Percentiles rank a stretch among this genome's conserved stretches.
Evolutionary conservation across 2,888 invertebrate genomes (phyloP).

Genomic region (Rhimphoctona megacephalus): DNA sequence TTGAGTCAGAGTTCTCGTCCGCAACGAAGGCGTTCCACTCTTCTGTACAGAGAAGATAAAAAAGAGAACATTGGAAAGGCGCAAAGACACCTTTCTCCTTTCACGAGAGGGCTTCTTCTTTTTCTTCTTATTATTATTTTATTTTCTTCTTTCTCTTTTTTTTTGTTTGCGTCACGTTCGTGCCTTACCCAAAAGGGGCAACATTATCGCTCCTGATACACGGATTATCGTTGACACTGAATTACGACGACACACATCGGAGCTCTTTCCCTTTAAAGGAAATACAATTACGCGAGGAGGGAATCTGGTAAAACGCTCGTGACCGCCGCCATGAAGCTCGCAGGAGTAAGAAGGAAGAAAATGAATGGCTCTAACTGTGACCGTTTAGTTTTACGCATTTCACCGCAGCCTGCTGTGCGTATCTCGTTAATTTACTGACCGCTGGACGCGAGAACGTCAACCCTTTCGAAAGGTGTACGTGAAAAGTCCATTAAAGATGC

Average conservation of each 20-base stretch:
- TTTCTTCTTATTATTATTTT: not conserved
- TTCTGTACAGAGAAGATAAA: slow-evolving; percentile 26
- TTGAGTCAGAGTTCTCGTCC: slow-evolving; percentile 20
- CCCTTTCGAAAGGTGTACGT: slow-evolving; percentile 44
- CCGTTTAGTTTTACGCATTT: slow-evolving; percentile 29
- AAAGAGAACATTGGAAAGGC: slow-evolving; percentile 59
- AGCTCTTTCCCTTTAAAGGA: slow-evolving; percentile 35
- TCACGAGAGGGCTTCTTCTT: slow-evolving; percentile 17
- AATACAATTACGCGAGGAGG: slow-evolving; percentile 45
- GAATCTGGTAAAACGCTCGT: slow-evolving; percentile 42
- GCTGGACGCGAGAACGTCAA: slow-evolving; percentile 35
- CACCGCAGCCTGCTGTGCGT: slow-evolving; percentile 7
- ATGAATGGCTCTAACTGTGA: slow-evolving; percentile 7
- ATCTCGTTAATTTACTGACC: slow-evolving; percentile 42
- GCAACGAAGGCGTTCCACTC: slow-evolving; percentile 24
- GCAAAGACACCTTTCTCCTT: slow-evolving; percentile 41
- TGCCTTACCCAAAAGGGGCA: slow-evolving; percentile 34
- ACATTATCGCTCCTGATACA: slow-evolving; percentile 7
- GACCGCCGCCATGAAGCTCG: not conserved
- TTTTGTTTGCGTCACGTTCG: not conserved
- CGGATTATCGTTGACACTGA: slow-evolving; percentile 26
- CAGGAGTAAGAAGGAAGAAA: slow-evolving; percentile 12
- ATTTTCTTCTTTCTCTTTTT: not conserved
- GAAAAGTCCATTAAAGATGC: slow-evolving; percentile 45
- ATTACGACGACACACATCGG: slow-evolving; percentile 38